Evolutionary conservation across 2,113 vertebrate genomes (phyloP).

Genomic region (Trematocara nigrifrons): DNA sequence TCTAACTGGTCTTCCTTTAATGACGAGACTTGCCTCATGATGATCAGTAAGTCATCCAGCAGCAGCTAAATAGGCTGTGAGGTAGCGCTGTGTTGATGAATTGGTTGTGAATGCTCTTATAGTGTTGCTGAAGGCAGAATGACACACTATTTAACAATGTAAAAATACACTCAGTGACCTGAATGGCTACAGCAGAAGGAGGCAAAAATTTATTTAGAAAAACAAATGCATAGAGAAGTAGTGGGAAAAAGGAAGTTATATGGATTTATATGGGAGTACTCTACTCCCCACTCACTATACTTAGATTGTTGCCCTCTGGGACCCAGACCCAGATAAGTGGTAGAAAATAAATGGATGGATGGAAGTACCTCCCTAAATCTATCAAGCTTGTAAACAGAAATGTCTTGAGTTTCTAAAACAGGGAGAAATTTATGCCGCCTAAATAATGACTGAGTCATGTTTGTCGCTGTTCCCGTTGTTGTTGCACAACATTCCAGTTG

Average conservation of each 20-base stretch:
- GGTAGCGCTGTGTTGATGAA: neutral
- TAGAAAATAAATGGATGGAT: neutral
- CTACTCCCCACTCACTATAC: neutral
- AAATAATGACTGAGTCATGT: neutral
- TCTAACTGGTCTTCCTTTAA: conserved; percentile 92
- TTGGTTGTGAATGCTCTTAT: neutral
- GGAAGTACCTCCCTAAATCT: neutral
- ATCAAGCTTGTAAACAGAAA: neutral
- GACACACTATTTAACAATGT: neutral
- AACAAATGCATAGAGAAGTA: neutral
- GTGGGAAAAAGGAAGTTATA: neutral
- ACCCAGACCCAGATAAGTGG: neutral
- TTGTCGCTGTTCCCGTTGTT: neutral
- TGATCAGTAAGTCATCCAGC: conserved; percentile 86
- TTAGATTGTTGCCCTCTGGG: neutral
- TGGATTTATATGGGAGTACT: neutral
- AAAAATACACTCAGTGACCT: neutral
- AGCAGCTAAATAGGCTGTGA: neutral
- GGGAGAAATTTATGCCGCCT: neutral
- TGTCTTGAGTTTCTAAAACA: neutral
- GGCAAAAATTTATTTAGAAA: neutral
- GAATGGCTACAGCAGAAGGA: neutral
- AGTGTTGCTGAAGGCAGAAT: neutral
- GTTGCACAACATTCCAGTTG: conserved; percentile 14
- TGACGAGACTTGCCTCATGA: conserved; percentile 90